Conservation (phyloP, 2,113 vertebrate genomes). For the Isurus oxyrinchus region DNA sequence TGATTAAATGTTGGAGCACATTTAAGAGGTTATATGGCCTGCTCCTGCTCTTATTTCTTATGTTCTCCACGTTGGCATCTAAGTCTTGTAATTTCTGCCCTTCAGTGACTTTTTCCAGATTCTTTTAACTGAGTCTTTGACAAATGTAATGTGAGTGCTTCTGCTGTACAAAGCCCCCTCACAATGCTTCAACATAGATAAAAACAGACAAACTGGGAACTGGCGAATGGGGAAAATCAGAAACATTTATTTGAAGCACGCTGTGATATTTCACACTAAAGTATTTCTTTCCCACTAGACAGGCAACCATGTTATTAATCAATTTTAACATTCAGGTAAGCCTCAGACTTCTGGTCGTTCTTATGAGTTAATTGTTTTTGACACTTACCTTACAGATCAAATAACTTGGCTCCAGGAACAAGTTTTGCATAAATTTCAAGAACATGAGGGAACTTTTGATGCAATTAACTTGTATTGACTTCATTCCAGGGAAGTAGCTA, state of each 20-base stretch:
- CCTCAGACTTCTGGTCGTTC: background rate
- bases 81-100: constrained; percentile 28
- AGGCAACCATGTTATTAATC: constrained; percentile 22
- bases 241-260: constrained; percentile 14
- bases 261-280: constrained; percentile 15
- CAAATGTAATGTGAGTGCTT: constrained; percentile 28
- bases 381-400: constrained; percentile 24
- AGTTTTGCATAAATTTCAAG: background rate
- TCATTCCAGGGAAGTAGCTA: background rate
- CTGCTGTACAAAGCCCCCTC: constrained; percentile 4
- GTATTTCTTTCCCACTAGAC: background rate
- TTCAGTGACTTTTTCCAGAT: constrained; percentile 29
- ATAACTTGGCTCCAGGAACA: background rate
- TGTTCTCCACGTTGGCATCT: background rate
- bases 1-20: no score
- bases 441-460: background rate
- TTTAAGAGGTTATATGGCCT: background rate
- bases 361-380: constrained; percentile 19
- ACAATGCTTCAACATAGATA: constrained; percentile 5
- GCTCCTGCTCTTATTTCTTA: background rate
- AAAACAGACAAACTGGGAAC: constrained; percentile 23
- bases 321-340: constrained; percentile 22
- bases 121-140: constrained; percentile 13
- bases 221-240: background rate
- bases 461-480: constrained; percentile 12